Conservation (phyloP, 2,113 vertebrate genomes). For the Mesoclemmys tuberculata region DNA sequence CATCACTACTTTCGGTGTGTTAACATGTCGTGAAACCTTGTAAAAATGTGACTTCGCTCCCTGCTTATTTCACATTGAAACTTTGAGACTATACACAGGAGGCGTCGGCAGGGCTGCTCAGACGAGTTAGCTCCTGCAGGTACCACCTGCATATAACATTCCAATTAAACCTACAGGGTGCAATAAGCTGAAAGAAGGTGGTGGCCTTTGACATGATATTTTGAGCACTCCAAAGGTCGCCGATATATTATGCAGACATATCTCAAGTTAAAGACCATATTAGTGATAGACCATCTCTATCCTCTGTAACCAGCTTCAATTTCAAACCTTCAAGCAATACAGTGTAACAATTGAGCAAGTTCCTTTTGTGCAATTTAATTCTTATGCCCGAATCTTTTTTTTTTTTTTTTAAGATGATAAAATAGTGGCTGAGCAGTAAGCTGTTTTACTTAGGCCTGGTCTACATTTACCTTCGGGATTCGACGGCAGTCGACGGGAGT, state of each 20-base stretch:
- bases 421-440: background rate
- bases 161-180: background rate
- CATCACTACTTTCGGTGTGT: background rate
- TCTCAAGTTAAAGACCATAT: background rate
- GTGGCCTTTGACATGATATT: background rate
- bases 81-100: background rate
- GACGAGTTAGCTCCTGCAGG: background rate
- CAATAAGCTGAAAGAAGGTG: background rate
- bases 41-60: background rate
- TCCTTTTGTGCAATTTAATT: background rate
- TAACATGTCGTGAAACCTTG: background rate
- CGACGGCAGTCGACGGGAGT: too few relatives aligned
- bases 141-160: accelerated
- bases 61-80: background rate
- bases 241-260: accelerated
- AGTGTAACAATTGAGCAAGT: background rate
- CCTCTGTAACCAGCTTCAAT: background rate
- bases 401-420: background rate
- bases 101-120: background rate
- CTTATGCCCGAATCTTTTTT: background rate
- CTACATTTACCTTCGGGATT: too few relatives aligned
- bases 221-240: background rate
- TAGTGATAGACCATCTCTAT: accelerated
- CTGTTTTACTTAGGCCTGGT: background rate
- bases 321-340: background rate